These are phyloP conservation scores for Lycocorax pyrrhopterus DNA, from an alignment of 2,113 vertebrate genomes.

Conservation along the genomic window DNA sequence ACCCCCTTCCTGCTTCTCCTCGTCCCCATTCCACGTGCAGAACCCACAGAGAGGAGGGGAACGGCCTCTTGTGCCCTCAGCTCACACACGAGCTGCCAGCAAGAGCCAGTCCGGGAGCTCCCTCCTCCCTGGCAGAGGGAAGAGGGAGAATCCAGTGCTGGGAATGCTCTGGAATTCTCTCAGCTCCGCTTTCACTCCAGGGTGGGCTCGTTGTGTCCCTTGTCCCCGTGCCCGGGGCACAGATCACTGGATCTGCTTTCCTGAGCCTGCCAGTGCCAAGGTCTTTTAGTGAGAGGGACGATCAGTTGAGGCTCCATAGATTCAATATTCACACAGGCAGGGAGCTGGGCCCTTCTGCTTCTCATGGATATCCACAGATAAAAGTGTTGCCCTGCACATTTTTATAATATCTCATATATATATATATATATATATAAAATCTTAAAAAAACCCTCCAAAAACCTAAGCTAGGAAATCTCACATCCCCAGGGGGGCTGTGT, in stretches of 20 bases:
- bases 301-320: neutral
- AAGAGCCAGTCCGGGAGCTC: neutral
- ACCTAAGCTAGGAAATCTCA: slow-evolving; percentile 40
- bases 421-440: slow-evolving; percentile 21
- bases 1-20: neutral
- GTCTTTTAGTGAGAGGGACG: neutral
- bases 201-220: neutral
- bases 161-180: neutral
- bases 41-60: neutral
- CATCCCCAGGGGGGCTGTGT: neutral
- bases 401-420: slow-evolving; percentile 25
- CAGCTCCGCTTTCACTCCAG: neutral
- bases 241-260: neutral
- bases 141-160: neutral
- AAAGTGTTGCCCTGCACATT: slow-evolving; percentile 56
- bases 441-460: slow-evolving; percentile 51
- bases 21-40: neutral
- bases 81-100: neutral
- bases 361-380: neutral
- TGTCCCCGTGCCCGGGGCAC: neutral
- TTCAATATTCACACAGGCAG: neutral
- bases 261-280: neutral
- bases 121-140: neutral
- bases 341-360: neutral
- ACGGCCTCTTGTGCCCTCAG: neutral